These are phyloP conservation scores for Thereva unica DNA, from an alignment of 2,888 invertebrate genomes.

Conservation along the genomic window DNA sequence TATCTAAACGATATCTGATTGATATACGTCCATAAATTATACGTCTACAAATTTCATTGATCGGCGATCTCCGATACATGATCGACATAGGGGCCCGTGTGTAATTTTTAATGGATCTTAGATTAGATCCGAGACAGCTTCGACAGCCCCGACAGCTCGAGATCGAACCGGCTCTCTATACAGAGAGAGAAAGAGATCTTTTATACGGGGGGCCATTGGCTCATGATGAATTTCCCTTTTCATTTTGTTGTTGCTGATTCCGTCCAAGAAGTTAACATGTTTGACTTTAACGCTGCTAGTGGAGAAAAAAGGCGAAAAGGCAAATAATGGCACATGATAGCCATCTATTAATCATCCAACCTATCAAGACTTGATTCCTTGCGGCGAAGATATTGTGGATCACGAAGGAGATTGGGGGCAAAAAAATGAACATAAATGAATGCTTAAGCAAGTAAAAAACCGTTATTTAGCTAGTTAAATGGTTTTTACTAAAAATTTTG, in stretches of 20 bases:
- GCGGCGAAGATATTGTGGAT: too few relatives aligned
- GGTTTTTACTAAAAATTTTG: too few relatives aligned
- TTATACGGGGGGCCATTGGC: slow-evolving; percentile 17
- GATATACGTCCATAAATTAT: slow-evolving; percentile 41
- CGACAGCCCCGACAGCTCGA: not conserved
- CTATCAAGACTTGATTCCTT: too few relatives aligned
- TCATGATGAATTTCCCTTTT: slow-evolving; percentile 11
- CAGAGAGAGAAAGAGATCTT: not conserved
- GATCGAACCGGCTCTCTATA: too few relatives aligned
- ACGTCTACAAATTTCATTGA: slow-evolving; percentile 42
- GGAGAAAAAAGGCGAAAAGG: slow-evolving; percentile 27
- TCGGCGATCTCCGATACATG: slow-evolving; percentile 33
- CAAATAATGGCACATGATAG: slow-evolving; percentile 30
- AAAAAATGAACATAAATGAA: too few relatives aligned
- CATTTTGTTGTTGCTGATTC: not conserved
- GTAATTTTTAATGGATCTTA: slow-evolving; percentile 33
- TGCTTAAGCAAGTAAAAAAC: too few relatives aligned
- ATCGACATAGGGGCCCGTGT: slow-evolving; percentile 38
- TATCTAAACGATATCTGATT: slow-evolving; percentile 39
- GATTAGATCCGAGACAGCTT: slow-evolving; percentile 17
- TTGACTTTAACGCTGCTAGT: slow-evolving; percentile 7
- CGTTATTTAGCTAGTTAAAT: too few relatives aligned
- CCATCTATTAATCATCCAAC: slow-evolving; percentile 23
- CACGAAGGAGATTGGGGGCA: too few relatives aligned
- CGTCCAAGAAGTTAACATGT: slow-evolving; percentile 13